Conservation (phyloP, 2,113 vertebrate species). For the Ictidomys tridecemlineatus region DNA sequence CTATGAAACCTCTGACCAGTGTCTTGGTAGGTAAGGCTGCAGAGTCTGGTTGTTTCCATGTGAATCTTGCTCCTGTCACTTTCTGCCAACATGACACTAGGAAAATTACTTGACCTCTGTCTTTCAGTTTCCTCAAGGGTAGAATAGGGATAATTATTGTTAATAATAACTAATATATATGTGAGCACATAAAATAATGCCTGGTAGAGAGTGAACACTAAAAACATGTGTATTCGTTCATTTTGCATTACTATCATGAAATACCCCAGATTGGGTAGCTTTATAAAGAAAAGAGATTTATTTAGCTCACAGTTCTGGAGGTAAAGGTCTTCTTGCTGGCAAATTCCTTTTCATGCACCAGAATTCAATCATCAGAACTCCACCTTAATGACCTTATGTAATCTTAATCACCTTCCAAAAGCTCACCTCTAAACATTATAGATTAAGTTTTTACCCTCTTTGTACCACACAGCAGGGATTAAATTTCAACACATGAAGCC, state of each 20-base stretch:
- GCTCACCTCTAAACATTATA: neutral
- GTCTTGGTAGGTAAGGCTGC: neutral
- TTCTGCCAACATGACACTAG: neutral
- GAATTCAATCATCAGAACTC: neutral
- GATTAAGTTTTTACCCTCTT: neutral
- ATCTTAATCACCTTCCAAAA: neutral
- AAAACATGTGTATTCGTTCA: neutral
- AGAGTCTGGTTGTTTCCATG: neutral
- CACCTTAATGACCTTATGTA: neutral
- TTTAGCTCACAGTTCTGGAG: neutral
- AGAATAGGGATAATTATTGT: neutral
- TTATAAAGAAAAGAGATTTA: neutral
- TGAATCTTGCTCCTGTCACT: conserved; percentile 9
- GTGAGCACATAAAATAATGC: neutral
- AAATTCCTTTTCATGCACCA: neutral
- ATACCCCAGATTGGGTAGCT: neutral
- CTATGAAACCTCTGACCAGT: neutral
- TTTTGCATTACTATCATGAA: neutral
- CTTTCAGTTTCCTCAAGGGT: neutral
- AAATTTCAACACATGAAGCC: neutral
- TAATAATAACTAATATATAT: neutral
- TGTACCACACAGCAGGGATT: too few species aligned
- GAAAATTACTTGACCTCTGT: neutral
- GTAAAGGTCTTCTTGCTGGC: neutral
- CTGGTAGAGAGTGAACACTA: neutral